Evolutionary conservation across 2,888 invertebrate genomes (phyloP), one percentile per base, ranked within the genome.

Genomic region (Willowsia nigromaculata): DNA sequence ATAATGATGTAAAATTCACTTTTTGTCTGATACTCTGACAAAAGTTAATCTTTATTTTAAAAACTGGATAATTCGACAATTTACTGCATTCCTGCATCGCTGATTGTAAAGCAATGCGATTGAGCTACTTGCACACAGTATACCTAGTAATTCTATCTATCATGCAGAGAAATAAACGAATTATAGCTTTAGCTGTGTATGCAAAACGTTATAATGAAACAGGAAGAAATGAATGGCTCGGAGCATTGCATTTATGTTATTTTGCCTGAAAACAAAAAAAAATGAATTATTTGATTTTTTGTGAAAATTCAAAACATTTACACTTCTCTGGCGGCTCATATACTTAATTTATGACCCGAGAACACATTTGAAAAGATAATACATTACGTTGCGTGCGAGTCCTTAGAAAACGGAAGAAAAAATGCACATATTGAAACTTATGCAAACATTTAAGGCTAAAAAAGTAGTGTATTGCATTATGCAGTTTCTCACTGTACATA

Each of bases 61-160:
- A 71, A 65, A 84, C 53, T 84, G 68, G 83, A 83, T 47, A 62
- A 84, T 84, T 71, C 47, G 22, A 50, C 62, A 68, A 84, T 84
- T 84, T 30, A 68, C 71, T 40, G 27, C 68, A 71, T 84, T 84
- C 71, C 84, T 84, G 84, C 68, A 84, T 84, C 53, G 18, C 2
- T 18, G n/a, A 68, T 9, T 68, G 40, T 68, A 68, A 68, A n/a
- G n/a, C n/a, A n/a, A n/a, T 65, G 13, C 33, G n/a, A 30, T 65
- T 33, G n/a, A 30, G 2, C 1, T 30, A 3, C 33, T 65, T 3
- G 27, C 27, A 27, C 27, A 33, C 3, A 15, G 0, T 3, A 3
- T 15, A 9, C 30, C 15, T 33, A 6, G 4, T 37, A 37, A 4
- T 6, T 37, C 37, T 6, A 37, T 6, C 30, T 15, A 33, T 13